Evolutionary conservation across 92 coral and sea anemone species (phyloP), one percentile per base, ranked within the genome.

Genomic region (Phenganax subtilis): DNA sequence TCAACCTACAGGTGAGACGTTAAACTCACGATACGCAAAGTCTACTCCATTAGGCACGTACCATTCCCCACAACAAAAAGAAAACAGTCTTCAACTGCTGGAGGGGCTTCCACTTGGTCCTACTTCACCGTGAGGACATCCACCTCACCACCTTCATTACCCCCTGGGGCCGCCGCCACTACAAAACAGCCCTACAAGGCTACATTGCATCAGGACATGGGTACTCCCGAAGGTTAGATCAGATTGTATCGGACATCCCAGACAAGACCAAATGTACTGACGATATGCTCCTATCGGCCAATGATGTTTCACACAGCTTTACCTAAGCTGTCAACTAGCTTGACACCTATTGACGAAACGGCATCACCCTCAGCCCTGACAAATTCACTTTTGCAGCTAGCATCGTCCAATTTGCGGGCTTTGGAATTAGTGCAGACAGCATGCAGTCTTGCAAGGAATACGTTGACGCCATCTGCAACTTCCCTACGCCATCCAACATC

Each of bases 331-430:
- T 20, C 25, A 20, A 20, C 25, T 20, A 20, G 25, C 86, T 86
- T 44, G 86, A 83, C 87, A 54, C 82, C 76, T 86, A 86, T 52
- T 87, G 89, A 64, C 77, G 57, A 27, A 77, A 83, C 59, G 75
- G 84, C 54, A 87, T 83, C 62, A 77, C 54, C 72, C 87, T 85
- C 71, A 85, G 68, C 72, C 88, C 81, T 30, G 86, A 85, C 67
- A 80, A 80, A 25, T 75, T 81, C 27, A 67, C 77, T 27, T 86
- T 86, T 15, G 84, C 75, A 31, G 83, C 72, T 4, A 81, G 72
- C 86, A 73, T 61, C 0, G 83, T 83, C 27, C 62, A 72, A 27
- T 75, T 84, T 53, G 83, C 83, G 5, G 87, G 85, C 52, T 84
- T 65, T 6, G 55, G 76, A 29, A 84, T 79, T 7, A 71, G 80